Base-by-base conservation (phyloP, 2,113 vertebrate species). In the Apteryx mantelli region DNA sequence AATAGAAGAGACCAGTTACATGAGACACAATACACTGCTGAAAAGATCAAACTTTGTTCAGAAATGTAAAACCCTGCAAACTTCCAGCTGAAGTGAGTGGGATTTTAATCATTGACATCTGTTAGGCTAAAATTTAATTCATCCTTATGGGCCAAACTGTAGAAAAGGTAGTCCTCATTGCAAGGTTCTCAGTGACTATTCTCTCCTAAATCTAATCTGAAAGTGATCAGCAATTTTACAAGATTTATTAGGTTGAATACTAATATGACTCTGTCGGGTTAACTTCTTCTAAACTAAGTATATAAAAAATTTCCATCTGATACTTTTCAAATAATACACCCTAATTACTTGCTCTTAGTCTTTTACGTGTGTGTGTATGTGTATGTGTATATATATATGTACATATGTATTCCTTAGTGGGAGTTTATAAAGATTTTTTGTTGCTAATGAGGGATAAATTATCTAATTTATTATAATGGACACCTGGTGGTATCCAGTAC, bases 151-250 rank as follows among this genome's bases (percentile, higher is more conserved):
- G 56, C 15, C 22, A 30, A 24, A 44, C 24, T 88, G 68, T 46
- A 78, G 86, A 60, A 84, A 91, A 93, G n/a, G 10, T 89, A 77
- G 56, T 52, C 81, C 19, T 84, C 38, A 77, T 91, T 95, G 77
- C 46, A 86, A 90, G 46, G 20, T 75, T 92, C 86, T 78, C 55
- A 71, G 38, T 52, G 74, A 44, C 82, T 25, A 26, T 50, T 92
- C 10, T 75, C 42, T 52, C 48, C 36, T 69, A 88, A 97, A 94
- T 92, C 77, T 91, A 94, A 93, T 92, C 65, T 85, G 86, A 84
- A 88, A 93, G 21, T n/a, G 55, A 86, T 88, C 69, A 88, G n/a
- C 26, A 48, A 64, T 78, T 24, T n/a, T 46, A 56, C 32, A 75
- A 63, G 46, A 91, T 65, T 79, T 38, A 81, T 94, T 63, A 85